These are phyloP conservation scores for Parasteatoda tepidariorum DNA, from an alignment of 1,140 invertebrate genomes.

Conservation along the genomic window DNA sequence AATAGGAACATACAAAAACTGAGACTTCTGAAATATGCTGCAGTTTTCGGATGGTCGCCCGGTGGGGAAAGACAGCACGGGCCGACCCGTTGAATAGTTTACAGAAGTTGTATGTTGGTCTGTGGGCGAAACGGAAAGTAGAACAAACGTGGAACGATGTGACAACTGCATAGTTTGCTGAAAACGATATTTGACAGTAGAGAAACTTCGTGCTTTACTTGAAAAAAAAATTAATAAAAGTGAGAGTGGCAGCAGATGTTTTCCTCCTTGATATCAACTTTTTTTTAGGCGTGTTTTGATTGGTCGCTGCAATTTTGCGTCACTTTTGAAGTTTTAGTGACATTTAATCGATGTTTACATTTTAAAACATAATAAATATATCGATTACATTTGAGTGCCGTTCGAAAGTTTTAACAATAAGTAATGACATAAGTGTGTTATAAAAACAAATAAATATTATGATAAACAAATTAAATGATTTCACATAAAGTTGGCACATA, in stretches of 20 bases:
- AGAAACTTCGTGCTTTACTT: background rate
- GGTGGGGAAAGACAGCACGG: background rate
- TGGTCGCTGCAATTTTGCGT: background rate
- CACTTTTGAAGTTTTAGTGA: background rate
- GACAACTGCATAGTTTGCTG: background rate
- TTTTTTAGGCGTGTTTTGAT: background rate
- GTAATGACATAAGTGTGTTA: too few relatives aligned
- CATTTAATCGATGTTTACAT: too few relatives aligned
- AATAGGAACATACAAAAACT: background rate
- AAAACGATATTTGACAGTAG: background rate
- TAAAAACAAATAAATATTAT: too few relatives aligned
- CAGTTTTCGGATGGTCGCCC: background rate
- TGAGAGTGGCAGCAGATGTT: background rate
- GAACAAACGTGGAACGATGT: background rate
- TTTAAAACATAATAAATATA: too few relatives aligned
- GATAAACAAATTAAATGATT: too few relatives aligned
- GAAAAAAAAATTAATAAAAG: background rate
- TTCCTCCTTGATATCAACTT: background rate
- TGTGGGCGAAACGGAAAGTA: too few relatives aligned
- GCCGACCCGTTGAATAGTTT: background rate
- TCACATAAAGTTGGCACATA: too few relatives aligned
- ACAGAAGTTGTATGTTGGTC: background rate
- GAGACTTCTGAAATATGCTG: background rate
- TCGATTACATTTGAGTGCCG: too few relatives aligned
- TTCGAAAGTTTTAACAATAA: too few relatives aligned